phyloP scores from a whole-genome alignment of 2,113 vertebrate genomes.

The Pterocles burchelli region DNA sequence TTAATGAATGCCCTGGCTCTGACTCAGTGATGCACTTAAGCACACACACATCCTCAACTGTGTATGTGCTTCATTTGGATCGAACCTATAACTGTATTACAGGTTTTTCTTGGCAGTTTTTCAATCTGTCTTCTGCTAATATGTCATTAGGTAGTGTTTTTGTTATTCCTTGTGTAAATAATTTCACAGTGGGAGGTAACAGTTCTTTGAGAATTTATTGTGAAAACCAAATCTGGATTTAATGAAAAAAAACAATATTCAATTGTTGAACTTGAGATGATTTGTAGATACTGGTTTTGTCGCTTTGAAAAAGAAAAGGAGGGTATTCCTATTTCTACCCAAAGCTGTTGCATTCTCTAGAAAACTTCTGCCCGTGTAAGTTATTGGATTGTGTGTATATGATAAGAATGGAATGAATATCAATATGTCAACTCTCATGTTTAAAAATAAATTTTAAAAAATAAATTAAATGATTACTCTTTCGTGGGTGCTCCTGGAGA shows the following conservation, averaged over 20 bases:
- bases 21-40: slow-evolving; percentile 23
- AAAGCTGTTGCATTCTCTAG: not conserved
- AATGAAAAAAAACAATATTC: not conserved
- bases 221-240: not conserved
- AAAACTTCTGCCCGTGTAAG: not conserved
- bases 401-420: not conserved
- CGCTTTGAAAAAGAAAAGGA: not conserved
- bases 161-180: not conserved
- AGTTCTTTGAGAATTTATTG: not conserved
- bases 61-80: not conserved
- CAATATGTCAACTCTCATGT: not conserved
- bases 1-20: not conserved
- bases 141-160: not conserved
- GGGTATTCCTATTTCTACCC: not conserved
- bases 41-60: not conserved
- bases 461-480: not conserved
- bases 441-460: not conserved
- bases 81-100: not conserved
- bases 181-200: not conserved
- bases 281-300: not conserved
- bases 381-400: not conserved
- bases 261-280: not conserved
- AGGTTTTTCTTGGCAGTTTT: not conserved
- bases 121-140: not conserved
- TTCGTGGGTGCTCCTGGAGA: not conserved